Evolutionary conservation across 2,888 invertebrate genomes (phyloP).

Genomic region (Yponomeuta cagnagella): DNA sequence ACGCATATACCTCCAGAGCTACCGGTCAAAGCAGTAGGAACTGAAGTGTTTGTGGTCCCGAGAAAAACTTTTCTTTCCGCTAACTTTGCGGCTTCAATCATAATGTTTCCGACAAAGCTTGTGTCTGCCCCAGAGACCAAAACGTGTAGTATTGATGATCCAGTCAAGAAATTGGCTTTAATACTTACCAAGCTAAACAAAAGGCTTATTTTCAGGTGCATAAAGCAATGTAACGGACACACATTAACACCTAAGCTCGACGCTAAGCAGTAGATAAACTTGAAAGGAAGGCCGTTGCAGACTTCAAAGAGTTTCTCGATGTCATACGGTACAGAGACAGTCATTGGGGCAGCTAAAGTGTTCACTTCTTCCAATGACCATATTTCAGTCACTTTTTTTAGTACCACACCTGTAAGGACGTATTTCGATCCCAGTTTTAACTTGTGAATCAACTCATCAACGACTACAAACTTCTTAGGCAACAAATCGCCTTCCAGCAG

Average conservation of each 20-base stretch:
- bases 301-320: conserved; percentile 42
- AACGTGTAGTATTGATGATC: conserved; percentile 50
- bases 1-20: conserved; percentile 55
- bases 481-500: conserved; percentile 33
- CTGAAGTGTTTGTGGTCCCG: conserved; percentile 40
- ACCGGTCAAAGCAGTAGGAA: conserved; percentile 39
- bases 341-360: conserved; percentile 37
- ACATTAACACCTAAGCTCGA: conserved; percentile 52
- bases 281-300: conserved; percentile 53
- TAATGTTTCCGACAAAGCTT: conserved; percentile 45
- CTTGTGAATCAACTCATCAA: conserved; percentile 49
- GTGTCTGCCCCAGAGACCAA: conserved; percentile 52
- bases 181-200: conserved; percentile 58
- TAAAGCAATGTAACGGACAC: conserved; percentile 56
- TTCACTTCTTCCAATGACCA: conserved; percentile 48
- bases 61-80: conserved; percentile 41
- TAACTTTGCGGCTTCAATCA: conserved; percentile 49
- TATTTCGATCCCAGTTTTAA: conserved; percentile 46
- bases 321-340: conserved; percentile 38
- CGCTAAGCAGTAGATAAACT: conserved; percentile 61
- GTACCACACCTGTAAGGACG: conserved; percentile 36
- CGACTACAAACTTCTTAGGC: conserved; percentile 39
- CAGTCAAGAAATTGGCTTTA: conserved; percentile 42
- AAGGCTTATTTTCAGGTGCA: conserved; percentile 59
- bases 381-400: conserved; percentile 41